Conservation (phyloP, 2,888 invertebrate genomes). For the Hirudinaria manillensis region DNA sequence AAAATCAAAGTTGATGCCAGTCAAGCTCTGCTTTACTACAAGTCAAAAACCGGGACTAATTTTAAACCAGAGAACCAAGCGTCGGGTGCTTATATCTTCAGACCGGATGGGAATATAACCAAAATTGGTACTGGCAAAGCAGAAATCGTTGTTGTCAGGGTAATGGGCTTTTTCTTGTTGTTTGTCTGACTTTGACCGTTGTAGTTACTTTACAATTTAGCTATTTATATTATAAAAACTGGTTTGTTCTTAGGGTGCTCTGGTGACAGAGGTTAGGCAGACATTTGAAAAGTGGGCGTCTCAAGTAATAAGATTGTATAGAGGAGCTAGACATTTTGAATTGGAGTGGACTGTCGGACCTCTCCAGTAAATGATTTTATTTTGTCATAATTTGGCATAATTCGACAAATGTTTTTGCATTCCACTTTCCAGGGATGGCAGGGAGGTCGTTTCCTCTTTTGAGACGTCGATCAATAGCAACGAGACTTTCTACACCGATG, state of each 20-base stretch:
- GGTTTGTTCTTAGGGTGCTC: slow-evolving; percentile 28
- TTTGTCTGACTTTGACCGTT: not conserved
- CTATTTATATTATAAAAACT: not conserved
- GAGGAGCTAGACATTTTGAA: slow-evolving; percentile 53
- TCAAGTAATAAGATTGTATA: slow-evolving; percentile 48
- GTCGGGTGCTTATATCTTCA: slow-evolving; percentile 83
- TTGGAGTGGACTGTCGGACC: slow-evolving; percentile 61
- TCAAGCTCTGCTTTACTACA: slow-evolving; percentile 37
- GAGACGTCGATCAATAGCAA: slow-evolving; percentile 55
- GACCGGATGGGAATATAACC: slow-evolving; percentile 47
- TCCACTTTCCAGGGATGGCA: slow-evolving; percentile 61
- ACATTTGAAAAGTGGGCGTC: slow-evolving; percentile 61
- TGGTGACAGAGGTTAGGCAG: slow-evolving; percentile 66
- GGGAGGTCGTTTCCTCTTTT: slow-evolving; percentile 75
- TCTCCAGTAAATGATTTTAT: slow-evolving; percentile 45
- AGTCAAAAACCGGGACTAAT: slow-evolving; percentile 58
- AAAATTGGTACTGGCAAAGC: not conserved
- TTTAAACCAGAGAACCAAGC: slow-evolving; percentile 61
- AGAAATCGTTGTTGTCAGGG: not conserved
- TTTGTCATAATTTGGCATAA: not conserved
- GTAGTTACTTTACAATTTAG: not conserved
- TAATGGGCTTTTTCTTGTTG: not conserved
- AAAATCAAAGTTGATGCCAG: slow-evolving; percentile 48
- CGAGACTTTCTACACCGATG: slow-evolving; percentile 75
- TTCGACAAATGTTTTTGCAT: not conserved